phyloP scores from a whole-genome alignment of 1,140 invertebrate genomes.

The Drosophila jambulina region DNA sequence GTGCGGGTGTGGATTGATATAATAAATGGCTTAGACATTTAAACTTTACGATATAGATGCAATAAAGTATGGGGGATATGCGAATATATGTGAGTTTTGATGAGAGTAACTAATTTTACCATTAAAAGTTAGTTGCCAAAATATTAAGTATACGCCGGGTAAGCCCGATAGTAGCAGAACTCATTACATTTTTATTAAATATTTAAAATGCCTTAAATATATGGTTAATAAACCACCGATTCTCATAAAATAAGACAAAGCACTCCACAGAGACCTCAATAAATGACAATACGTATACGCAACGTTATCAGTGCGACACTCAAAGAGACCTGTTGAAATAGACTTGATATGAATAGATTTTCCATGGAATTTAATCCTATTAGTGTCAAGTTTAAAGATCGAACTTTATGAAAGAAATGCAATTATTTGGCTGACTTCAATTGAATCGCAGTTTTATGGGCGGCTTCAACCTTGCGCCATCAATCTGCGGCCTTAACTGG shows the following conservation, averaged over 20 bases:
- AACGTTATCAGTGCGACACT: slow-evolving; percentile 23
- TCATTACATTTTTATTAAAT: too few species aligned
- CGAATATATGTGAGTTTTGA: neutral
- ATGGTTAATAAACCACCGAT: neutral
- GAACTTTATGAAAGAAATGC: neutral
- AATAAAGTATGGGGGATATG: neutral
- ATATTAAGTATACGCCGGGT: slow-evolving; percentile 25
- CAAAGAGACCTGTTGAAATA: neutral
- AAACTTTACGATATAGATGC: neutral
- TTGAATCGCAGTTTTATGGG: slow-evolving; percentile 11
- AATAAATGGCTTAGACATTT: neutral
- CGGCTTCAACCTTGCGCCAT: slow-evolving; percentile 41
- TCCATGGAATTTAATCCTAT: slow-evolving; percentile 7
- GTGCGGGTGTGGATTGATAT: slow-evolving; percentile 16
- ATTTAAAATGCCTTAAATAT: neutral
- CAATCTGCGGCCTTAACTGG: slow-evolving; percentile 30
- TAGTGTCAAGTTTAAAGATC: slow-evolving; percentile 28
- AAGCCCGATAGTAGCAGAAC: neutral
- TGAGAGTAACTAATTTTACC: neutral
- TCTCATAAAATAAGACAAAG: neutral
- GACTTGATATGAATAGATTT: slow-evolving; percentile 16
- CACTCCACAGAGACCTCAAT: slow-evolving; percentile 2
- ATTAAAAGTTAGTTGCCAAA: neutral
- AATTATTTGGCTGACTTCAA: slow-evolving; percentile 5
- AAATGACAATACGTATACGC: slow-evolving; percentile 36